Evolutionary conservation across 2,888 invertebrate species (phyloP), one percentile per base, ranked within the genome.

Genomic region (Lithosia quadra): DNA sequence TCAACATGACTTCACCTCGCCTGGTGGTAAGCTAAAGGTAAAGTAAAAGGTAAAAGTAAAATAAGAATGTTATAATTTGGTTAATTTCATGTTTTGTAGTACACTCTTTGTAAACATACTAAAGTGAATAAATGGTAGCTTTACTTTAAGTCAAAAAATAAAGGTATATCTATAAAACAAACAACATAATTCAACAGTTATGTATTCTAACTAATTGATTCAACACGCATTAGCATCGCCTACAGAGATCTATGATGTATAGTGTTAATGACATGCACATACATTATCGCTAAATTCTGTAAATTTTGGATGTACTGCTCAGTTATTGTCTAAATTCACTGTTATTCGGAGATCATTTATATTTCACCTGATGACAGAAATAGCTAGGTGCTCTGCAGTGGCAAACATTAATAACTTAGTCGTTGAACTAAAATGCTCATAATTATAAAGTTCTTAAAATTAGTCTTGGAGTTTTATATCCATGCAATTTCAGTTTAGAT

Each of bases 241-340:
- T 28, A 58, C 63, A 63, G 43, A 33, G 24, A 33, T 56, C 56
- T 66, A 58, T 36, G 34, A 8, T n/a, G 34, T 43, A 58, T n/a
- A 61, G 58, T 63, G 63, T 63, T 67, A 67, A 63, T 67, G 33
- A 24, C 22, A 63, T 67, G 58, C 63, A 36, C 67, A 67, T 67
- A 67, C 24, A 67, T 63, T 63, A 58, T 63, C 63, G 33, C 58
- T 58, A 56, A 62, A 56, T 62, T 67, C 49, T 22, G 34, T 33
- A 36, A 57, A 49, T 62, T 39, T 18, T 22, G 18, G n/a, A 34
- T 21, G 43, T 62, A 57, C 57, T 67, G 62, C 49, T 36, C 63
- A 36, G 62, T 62, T 67, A 62, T 67, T 43, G 33, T 43, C 43
- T 22, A 58, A 63, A 62, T 67, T 61, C 43, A 22, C 33, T 11